Base-by-base conservation (phyloP, 2,797 vertebrate species). In the Setipinna tenuifilis region DNA sequence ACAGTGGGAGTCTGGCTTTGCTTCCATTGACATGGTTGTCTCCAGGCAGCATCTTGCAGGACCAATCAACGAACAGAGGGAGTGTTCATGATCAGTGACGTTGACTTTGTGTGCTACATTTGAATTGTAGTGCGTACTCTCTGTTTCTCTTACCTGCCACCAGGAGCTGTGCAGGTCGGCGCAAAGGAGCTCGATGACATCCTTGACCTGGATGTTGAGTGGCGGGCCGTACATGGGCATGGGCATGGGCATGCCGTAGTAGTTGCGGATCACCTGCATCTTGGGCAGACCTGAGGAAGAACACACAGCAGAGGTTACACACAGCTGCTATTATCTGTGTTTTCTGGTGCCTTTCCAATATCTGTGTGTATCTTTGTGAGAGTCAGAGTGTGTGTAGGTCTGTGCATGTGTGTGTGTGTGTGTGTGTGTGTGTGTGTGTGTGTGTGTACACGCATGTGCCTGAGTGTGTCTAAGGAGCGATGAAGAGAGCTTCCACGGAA, bases 181-280 rank as follows among this genome's bases (percentile, higher is more conserved):
- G 86, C 93, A 93, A 71, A 98, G 94, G 41, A 99, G 93, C 82
- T 99, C 97, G 17, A 99, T 95, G 21, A 97, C 97, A 88, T 99
- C 97, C 4, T 97, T 98, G 0, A 94, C 90, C 90, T 98, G 96
- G 91, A 99, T 96, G 87, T 93, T 95, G 85, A 99, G 89, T 0
- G 98, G 92, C 0, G 96, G 97, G 12, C 98, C 97, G 23, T 95
- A 95, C 0, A 92, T 81, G 0, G 98, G 98, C n/a, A n/a, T n/a
- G n/a, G 58, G 95, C n/a, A n/a, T 94, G 0, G 98, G 98, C 0
- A 91, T 88, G 0, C 98, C 98, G 0, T 28, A 93, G 88, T 99
- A 99, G 93, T 94, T 97, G 89, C 95, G 95, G 92, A 96, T 97
- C 0, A 96, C 98, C 91, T 97, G 93, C 98, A 99, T 97, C 94